phyloP scores from a whole-genome alignment of 2,797 vertebrate genomes.

The Uromys caudimaculatus region DNA sequence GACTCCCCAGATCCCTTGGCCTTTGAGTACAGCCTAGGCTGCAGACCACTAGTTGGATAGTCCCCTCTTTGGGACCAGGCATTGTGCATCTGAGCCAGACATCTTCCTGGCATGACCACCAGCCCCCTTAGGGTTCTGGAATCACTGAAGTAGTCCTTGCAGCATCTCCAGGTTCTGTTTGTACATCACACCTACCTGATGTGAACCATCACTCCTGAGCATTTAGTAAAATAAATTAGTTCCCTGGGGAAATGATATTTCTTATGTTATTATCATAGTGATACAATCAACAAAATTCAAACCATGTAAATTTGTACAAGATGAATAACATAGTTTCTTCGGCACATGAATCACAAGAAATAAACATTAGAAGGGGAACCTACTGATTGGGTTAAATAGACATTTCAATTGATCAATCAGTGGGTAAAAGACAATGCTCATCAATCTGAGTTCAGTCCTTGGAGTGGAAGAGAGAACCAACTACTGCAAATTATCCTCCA shows the following conservation, averaged over 20 bases:
- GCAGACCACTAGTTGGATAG: rapidly evolving
- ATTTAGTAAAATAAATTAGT: neutral
- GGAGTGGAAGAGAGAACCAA: neutral
- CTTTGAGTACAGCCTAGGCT: neutral
- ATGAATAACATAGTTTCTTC: slow-evolving; percentile 57
- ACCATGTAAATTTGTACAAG: slow-evolving; percentile 49
- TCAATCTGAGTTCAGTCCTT: neutral
- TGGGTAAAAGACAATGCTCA: neutral
- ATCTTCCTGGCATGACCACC: neutral
- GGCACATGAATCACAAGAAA: slow-evolving; percentile 37
- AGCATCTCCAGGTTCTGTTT: neutral
- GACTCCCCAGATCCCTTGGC: neutral
- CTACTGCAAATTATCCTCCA: neutral
- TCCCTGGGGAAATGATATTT: neutral
- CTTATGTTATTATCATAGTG: neutral
- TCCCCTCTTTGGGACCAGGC: neutral
- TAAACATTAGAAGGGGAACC: slow-evolving; percentile 33
- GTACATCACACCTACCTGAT: neutral
- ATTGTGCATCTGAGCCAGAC: neutral
- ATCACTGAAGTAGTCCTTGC: neutral
- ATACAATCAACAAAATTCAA: slow-evolving; percentile 61
- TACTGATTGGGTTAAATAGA: slow-evolving; percentile 30
- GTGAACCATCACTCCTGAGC: neutral
- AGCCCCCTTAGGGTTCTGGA: neutral
- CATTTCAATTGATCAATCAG: neutral